These are phyloP conservation scores for Onychostruthus taczanowskii DNA, from an alignment of 2,113 vertebrate genomes.

Conservation along the genomic window DNA sequence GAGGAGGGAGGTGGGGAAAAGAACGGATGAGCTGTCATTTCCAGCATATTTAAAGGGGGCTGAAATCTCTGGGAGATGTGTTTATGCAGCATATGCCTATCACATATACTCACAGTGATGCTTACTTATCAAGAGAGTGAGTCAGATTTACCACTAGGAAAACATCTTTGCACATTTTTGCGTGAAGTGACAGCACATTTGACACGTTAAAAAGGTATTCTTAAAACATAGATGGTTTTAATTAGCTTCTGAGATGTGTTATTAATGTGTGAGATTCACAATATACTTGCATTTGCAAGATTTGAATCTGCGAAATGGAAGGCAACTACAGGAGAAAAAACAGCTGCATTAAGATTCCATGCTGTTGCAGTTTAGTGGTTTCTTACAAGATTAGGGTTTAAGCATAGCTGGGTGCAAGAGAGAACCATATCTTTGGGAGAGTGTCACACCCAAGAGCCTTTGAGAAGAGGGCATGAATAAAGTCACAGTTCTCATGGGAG, in stretches of 20 bases:
- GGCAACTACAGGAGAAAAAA: neutral
- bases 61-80: conserved; percentile 14
- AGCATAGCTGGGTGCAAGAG: neutral
- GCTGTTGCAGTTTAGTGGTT: neutral
- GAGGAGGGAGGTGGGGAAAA: neutral
- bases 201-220: conserved; percentile 12
- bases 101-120: neutral
- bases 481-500: neutral
- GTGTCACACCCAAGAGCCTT: neutral
- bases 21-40: conserved; percentile 3
- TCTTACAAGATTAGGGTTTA: neutral
- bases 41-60: conserved; percentile 35
- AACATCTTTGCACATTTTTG: conserved; percentile 7
- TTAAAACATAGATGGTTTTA: neutral
- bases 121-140: conserved; percentile 25
- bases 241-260: neutral
- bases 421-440: accelerated
- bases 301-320: neutral
- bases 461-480: neutral
- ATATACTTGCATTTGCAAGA: neutral
- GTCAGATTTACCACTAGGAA: conserved; percentile 30
- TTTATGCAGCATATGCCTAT: conserved; percentile 19
- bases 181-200: neutral
- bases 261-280: neutral
- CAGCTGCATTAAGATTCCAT: neutral